Percentiles rank a stretch among this genome's conserved stretches.
Conservation (phyloP, 2,113 vertebrate genomes). For the Gorilla gorilla region DNA sequence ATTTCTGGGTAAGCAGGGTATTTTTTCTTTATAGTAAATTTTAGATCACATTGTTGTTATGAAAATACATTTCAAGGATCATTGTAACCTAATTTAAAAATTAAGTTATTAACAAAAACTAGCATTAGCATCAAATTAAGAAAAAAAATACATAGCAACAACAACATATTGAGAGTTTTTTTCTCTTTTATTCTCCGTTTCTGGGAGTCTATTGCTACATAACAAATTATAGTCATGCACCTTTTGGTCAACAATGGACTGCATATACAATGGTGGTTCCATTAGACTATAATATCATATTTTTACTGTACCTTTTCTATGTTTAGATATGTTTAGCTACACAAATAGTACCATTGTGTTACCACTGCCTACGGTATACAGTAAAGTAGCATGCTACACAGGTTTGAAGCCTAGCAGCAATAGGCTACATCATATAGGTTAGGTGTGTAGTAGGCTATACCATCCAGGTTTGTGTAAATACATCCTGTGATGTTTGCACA, state of each 20-base stretch:
- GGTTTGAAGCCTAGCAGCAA: not conserved
- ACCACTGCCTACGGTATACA: not conserved
- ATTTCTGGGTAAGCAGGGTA: not conserved
- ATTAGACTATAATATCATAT: not conserved
- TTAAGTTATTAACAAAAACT: not conserved
- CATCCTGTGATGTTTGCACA: not conserved
- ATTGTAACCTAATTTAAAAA: slow-evolving; percentile 32
- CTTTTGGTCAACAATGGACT: not conserved
- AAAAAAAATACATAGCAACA: not conserved
- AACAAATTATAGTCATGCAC: not conserved
- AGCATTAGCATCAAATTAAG: not conserved
- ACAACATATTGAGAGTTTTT: not conserved
- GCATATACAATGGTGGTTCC: not conserved
- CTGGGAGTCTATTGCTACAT: not conserved
- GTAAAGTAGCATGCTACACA: not conserved
- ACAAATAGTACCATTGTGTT: not conserved
- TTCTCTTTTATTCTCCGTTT: not conserved
- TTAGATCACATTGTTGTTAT: not conserved
- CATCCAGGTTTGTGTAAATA: not conserved
- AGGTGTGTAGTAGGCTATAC: not conserved
- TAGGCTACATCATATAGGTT: not conserved
- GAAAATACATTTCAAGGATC: slow-evolving; percentile 6
- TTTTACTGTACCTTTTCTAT: not conserved
- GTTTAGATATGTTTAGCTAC: not conserved
- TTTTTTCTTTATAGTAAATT: slow-evolving; percentile 23